Evolutionary conservation across 2,797 vertebrate genomes (phyloP), one percentile per base, ranked within the genome.

Genomic region (Xiphorhynchus erythropygius): DNA sequence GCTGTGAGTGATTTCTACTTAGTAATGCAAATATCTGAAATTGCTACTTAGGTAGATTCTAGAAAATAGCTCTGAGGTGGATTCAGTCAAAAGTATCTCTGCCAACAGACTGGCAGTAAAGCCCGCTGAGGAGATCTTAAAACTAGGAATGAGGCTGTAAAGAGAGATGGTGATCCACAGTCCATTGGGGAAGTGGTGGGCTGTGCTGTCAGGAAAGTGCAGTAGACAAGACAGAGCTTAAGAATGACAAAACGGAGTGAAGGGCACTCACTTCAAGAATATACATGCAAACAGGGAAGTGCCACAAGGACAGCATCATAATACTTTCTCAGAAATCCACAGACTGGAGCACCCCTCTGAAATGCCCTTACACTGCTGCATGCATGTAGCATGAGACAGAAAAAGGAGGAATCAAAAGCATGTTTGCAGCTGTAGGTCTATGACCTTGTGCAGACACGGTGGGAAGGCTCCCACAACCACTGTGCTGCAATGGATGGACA

Each of bases 11-110:
- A 74, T 89, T 95, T 95, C 79, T 94, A 94, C 84, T 91, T 91
- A 92, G 93, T 92, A 92, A 94, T 93, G 93, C 91, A 96, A 92
- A 96, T 92, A 68, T 53, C 85, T 94, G 91, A 92, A 93, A 92
- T 94, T 87, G 91, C 82, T 74, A 80, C 56, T 91, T 87, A 84
- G 64, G 79, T 89, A 46, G 64, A 60, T 80, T 93, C 60, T 85
- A 56, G 75, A 92, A 92, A 91, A 87, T 33, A 83, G 44, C 44
- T 82, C 13, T 63, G 67, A 53, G 71, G 44, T 92, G 65, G 46
- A 87, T 89, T 95, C 68, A 60, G 68, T 64, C 53, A 80, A 84
- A 89, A 85, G 37, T 47, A 28, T 68, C 75, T 87, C 76, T 68
- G 30, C 49, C 35, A 44, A 18, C 37, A 81, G 90, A 21, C 33